Conservation (phyloP, 1,140 invertebrate genomes). For the Bathynomus jamesi region DNA sequence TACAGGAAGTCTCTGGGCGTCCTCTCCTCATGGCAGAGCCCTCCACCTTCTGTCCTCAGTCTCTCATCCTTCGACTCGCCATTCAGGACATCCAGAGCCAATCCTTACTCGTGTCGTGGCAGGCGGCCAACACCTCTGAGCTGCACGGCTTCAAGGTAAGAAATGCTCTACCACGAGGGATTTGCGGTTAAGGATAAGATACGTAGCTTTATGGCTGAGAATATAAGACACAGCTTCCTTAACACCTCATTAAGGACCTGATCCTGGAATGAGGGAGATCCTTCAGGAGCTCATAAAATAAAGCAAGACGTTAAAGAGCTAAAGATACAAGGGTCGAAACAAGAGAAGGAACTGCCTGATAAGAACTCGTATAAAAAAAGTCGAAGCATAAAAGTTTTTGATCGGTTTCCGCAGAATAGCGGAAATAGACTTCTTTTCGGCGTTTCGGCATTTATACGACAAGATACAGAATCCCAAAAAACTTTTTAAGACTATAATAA, state of each 20-base stretch:
- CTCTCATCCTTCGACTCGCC: slow-evolving; percentile 67
- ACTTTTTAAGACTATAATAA: too few relatives aligned
- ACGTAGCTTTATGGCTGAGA: neutral
- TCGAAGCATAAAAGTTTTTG: too few relatives aligned
- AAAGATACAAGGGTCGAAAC: neutral
- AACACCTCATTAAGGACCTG: neutral
- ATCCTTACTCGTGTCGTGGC: slow-evolving; percentile 79
- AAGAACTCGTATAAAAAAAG: too few relatives aligned
- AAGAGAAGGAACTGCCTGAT: neutral
- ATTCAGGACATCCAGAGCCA: slow-evolving; percentile 80
- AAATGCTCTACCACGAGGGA: neutral
- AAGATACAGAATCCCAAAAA: too few relatives aligned
- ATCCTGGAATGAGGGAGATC: neutral
- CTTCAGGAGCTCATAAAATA: neutral
- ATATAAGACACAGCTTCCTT: too few relatives aligned
- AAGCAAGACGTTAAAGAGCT: neutral
- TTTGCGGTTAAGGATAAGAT: neutral
- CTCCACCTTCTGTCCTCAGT: slow-evolving; percentile 69
- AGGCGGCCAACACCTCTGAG: slow-evolving; percentile 75
- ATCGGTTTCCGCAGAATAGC: too few relatives aligned
- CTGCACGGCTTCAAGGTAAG: slow-evolving; percentile 57
- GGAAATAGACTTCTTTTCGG: too few relatives aligned
- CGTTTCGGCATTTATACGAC: too few relatives aligned
- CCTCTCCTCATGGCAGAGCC: slow-evolving; percentile 67
- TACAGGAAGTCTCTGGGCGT: slow-evolving; percentile 53